Evolutionary conservation across 2,888 invertebrate species (phyloP), one percentile per base, ranked within the genome.

Genomic region (Hyles lineata): DNA sequence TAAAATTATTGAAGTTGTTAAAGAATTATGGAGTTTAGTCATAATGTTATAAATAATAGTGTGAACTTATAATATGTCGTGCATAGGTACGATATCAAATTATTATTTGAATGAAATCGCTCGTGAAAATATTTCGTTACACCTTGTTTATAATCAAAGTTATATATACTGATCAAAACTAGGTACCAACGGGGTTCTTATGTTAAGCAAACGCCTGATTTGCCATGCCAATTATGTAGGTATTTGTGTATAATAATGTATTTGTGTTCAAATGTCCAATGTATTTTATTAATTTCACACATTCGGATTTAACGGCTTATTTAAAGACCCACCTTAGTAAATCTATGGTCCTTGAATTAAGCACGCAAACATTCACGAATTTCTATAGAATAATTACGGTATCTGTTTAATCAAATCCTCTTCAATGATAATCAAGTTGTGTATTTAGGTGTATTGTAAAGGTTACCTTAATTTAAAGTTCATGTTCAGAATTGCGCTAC

Each of bases 271-370:
- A 52, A 55, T 55, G 55, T 55, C 29, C 8, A 29, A 29, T 61
- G 29, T 29, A 23, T 4, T 61, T 61, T 29, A 61, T 25, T 61
- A n/a, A 19, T 32, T 32, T 19, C 17, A 61, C 25, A 25, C 19
- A 29, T 61, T 61, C 29, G 32, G 61, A 29, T 61, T 29, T 17
- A 61, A 61, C 25, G 19, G 29, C 19, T 32, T 15, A 32, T 29
- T 19, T n/a, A n/a, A n/a, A n/a, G n/a, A n/a, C 8, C 23, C 7
- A 58, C 50, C 73, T 76, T 76, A 55, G 6, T 15, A 77, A 71
- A 73, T 73, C 74, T 75, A 70, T 76, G 79, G 76, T 71, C 80
- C 78, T 77, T 78, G 76, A 75, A 76, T 74, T 32, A 72, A 70
- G 29, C 29, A 71, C 60, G 69, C 58, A 70, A 74, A 61, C 17